A percentile compares a stretch with the other conserved stretches of the same genome.
phyloP scores from a whole-genome alignment of 92 coral and sea anemone genomes.

The Epizoanthus illoricatus region DNA sequence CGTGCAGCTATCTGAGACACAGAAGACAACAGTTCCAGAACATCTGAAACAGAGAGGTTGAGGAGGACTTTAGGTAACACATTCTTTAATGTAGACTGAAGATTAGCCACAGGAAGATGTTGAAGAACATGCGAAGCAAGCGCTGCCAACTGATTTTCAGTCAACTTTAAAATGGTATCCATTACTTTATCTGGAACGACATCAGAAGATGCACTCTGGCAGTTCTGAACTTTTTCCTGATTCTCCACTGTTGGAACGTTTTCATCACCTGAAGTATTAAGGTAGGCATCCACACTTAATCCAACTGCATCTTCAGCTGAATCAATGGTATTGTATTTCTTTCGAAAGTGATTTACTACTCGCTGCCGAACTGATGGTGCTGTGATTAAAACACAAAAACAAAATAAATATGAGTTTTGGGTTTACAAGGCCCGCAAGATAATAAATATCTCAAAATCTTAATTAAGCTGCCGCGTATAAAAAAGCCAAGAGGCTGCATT shows the following conservation, averaged over 20 bases:
- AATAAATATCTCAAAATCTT: no score
- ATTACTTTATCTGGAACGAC: slow-evolving; percentile 30
- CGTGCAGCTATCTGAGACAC: slow-evolving; percentile 20
- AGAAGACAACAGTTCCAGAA: slow-evolving; percentile 3
- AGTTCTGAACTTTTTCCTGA: not conserved
- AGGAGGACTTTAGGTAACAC: slow-evolving; percentile 22
- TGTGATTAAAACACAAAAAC: not conserved
- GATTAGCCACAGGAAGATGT: not conserved
- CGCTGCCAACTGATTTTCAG: slow-evolving; percentile 10
- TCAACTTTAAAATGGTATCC: slow-evolving; percentile 10
- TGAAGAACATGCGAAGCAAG: slow-evolving; percentile 14
- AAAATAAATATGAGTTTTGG: no score
- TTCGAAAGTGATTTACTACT: slow-evolving; percentile 30
- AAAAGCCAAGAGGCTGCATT: no score
- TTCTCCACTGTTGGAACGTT: not conserved
- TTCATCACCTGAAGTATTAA: slow-evolving; percentile 4
- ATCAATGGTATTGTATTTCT: slow-evolving; percentile 30
- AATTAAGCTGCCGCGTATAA: no score
- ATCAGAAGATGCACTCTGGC: not conserved
- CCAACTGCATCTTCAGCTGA: slow-evolving; percentile 50
- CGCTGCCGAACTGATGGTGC: slow-evolving; percentile 44
- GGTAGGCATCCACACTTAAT: slow-evolving; percentile 18
- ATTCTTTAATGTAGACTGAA: slow-evolving; percentile 11
- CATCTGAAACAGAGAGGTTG: slow-evolving; percentile 18
- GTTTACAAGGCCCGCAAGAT: no score